Conservation (phyloP, 2,113 vertebrate genomes). For the Chaetodon auriga region DNA sequence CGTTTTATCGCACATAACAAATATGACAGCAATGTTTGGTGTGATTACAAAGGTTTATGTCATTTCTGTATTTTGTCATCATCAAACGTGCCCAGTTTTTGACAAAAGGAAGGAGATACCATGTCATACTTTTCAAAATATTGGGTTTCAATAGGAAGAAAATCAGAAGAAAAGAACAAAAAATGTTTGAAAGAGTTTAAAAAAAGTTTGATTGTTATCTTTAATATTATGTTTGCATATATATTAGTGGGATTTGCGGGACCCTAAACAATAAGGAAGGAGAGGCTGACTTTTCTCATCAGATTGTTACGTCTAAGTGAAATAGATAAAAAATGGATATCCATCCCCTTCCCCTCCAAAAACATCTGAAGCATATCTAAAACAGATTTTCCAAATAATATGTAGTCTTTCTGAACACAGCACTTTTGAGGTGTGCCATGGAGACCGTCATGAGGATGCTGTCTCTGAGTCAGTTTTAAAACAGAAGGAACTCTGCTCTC, state of each 20-base stretch:
- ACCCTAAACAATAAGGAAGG: not conserved
- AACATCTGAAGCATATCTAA: conserved; percentile 64
- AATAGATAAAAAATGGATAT: not conserved
- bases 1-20: not conserved
- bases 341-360: too few relatives aligned
- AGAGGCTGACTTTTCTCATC: conserved; percentile 23
- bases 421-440: not conserved
- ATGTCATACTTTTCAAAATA: not conserved
- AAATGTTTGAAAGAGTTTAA: not conserved
- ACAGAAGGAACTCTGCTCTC: conserved; percentile 10
- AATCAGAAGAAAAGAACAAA: not conserved
- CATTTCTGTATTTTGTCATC: not conserved
- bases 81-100: not conserved
- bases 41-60: not conserved
- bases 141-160: not conserved
- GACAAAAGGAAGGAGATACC: not conserved
- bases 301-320: conserved; percentile 68
- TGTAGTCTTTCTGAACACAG: not conserved
- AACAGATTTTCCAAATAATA: not conserved
- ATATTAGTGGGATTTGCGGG: not conserved
- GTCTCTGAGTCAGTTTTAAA: conserved; percentile 12
- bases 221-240: not conserved
- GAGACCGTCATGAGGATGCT: conserved; percentile 13
- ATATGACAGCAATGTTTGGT: not conserved
- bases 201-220: not conserved